Percentiles rank a stretch among this genome's conserved stretches.
Evolutionary conservation across 2,113 vertebrate genomes (phyloP).

Genomic region (Ictidomys tridecemlineatus): DNA sequence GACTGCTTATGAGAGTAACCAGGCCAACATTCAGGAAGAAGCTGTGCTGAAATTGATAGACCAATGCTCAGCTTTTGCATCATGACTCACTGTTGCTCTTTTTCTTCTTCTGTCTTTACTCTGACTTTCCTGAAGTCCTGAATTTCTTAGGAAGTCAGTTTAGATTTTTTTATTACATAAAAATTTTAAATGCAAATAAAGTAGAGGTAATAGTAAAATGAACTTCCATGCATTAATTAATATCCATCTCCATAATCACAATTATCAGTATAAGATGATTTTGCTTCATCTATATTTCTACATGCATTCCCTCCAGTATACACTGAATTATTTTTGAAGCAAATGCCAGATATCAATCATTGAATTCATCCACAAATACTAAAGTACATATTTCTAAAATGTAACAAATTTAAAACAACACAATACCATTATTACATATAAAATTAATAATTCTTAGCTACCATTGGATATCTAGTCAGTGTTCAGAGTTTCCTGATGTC

Average conservation of each 20-base stretch:
- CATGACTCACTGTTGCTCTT: not conserved
- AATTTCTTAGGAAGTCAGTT: slow-evolving; percentile 23
- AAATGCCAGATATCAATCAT: not conserved
- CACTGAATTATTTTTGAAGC: slow-evolving; percentile 3
- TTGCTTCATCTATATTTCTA: not conserved
- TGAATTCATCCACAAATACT: not conserved
- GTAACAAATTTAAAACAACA: not conserved
- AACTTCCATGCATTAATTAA: not conserved
- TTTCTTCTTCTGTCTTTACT: slow-evolving; percentile 44
- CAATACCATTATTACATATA: not conserved
- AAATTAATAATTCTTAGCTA: slow-evolving; percentile 23
- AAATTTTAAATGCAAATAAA: slow-evolving; percentile 23
- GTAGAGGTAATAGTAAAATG: not conserved
- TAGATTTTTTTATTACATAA: not conserved
- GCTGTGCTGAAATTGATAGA: not conserved
- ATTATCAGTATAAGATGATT: not conserved
- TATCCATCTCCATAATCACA: not conserved
- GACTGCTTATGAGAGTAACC: not conserved
- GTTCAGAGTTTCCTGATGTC: not conserved
- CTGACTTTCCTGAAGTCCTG: slow-evolving; percentile 2
- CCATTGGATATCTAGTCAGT: not conserved
- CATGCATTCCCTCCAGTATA: not conserved
- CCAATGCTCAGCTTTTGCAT: slow-evolving; percentile 18
- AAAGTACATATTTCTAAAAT: not conserved
- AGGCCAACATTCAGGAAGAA: not conserved